Percentiles rank a stretch among this genome's conserved stretches.
Evolutionary conservation across 2,888 invertebrate species (phyloP).

Genomic region (Synanthedon formicaeformis): DNA sequence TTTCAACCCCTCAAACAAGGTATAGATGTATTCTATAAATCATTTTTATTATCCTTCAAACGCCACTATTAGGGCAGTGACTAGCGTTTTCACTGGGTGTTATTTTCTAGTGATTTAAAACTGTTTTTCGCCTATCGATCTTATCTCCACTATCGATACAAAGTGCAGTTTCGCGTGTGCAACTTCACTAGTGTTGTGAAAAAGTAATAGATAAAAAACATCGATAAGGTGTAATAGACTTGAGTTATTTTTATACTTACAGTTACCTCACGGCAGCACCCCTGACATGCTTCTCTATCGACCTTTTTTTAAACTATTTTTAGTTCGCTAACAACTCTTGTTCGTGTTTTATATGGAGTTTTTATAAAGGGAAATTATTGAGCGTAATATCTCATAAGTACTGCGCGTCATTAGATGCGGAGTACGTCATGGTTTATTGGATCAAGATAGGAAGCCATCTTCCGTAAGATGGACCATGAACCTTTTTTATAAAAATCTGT

Average conservation of each 20-base stretch:
- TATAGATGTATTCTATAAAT: constrained; percentile 62
- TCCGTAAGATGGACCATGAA: no score
- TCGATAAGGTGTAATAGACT: background rate
- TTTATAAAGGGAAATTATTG: no score
- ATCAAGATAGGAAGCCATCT: no score
- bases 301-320: background rate
- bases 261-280: background rate
- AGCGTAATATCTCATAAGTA: no score
- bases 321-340: background rate
- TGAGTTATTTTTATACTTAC: background rate
- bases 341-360: background rate
- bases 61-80: constrained; percentile 38
- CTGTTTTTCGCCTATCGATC: constrained; percentile 35
- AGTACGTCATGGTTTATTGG: no score
- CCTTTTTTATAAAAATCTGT: no score
- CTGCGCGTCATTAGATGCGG: no score
- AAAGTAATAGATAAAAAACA: background rate
- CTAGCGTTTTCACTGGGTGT: constrained; percentile 31
- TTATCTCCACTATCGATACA: constrained; percentile 34
- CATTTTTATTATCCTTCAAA: constrained; percentile 53
- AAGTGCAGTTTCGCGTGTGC: constrained; percentile 51
- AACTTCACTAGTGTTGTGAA: background rate
- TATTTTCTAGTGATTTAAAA: constrained; percentile 46
- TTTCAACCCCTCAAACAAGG: constrained; percentile 54
- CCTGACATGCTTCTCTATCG: background rate